Conservation (phyloP, 2,888 invertebrate species). For the Mycalesis mineus region DNA sequence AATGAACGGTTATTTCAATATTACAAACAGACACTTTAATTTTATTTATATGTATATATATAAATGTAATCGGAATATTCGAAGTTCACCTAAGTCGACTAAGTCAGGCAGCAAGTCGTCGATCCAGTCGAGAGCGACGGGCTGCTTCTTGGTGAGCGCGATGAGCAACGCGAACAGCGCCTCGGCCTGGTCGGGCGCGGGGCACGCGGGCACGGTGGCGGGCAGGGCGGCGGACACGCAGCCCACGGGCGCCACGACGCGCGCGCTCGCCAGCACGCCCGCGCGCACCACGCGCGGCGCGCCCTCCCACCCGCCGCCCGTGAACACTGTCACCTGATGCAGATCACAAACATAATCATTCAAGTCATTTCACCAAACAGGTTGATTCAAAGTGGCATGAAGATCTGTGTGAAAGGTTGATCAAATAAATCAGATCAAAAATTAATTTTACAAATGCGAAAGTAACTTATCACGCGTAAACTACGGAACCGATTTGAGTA, state of each 20-base stretch:
- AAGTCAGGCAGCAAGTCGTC: constrained; percentile 52
- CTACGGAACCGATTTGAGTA: no score
- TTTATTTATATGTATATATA: no score
- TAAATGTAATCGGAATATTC: no score
- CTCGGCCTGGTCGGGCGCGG: constrained; percentile 81
- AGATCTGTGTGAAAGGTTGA: no score
- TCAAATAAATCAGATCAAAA: no score
- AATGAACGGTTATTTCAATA: no score
- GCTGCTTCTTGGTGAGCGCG: constrained; percentile 82
- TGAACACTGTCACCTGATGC: constrained; percentile 42
- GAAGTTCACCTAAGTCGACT: constrained; percentile 49
- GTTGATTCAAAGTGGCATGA: no score
- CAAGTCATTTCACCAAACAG: no score
- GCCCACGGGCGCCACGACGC: constrained; percentile 41
- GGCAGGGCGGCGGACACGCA: constrained; percentile 75
- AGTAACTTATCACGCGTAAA: no score
- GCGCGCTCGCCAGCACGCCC: constrained; percentile 40
- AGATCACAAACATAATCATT: background rate
- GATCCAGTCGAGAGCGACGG: constrained; percentile 58
- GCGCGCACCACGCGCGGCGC: constrained; percentile 45
- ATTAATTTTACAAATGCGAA: no score
- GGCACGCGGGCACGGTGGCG: constrained; percentile 79
- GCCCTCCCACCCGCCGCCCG: constrained; percentile 56
- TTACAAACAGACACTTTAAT: no score
- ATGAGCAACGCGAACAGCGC: constrained; percentile 81